These are phyloP conservation scores for Conus betulinus DNA, from an alignment of 1,140 invertebrate genomes.

Conservation along the genomic window DNA sequence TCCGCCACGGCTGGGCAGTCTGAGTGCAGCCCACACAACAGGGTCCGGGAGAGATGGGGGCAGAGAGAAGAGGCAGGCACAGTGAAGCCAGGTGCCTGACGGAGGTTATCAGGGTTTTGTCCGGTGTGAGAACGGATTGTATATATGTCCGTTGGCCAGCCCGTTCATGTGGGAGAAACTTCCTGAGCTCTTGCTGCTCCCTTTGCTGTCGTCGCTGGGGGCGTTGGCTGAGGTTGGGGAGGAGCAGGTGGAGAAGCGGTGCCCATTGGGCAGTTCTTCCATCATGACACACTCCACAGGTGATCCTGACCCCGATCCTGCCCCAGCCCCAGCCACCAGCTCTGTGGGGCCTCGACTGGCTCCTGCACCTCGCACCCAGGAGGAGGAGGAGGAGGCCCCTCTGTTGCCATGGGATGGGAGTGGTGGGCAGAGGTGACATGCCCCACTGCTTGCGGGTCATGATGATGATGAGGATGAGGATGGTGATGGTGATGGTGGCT, in stretches of 20 bases:
- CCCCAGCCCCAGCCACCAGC: constrained; percentile 36
- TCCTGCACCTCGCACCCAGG: constrained; percentile 11
- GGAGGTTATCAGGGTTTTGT: constrained; percentile 61
- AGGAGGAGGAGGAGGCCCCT: constrained; percentile 38
- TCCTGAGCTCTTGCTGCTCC: constrained; percentile 76
- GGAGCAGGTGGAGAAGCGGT: constrained; percentile 58
- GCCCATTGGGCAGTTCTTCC: constrained; percentile 50
- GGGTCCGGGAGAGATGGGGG: neutral
- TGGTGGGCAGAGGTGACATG: constrained; percentile 41
- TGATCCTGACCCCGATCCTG: constrained; percentile 38
- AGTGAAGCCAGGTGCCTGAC: neutral
- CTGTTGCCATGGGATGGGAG: constrained; percentile 37
- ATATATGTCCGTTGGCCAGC: constrained; percentile 74
- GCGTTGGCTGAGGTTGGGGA: constrained; percentile 64
- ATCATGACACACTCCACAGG: constrained; percentile 62
- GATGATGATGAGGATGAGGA: constrained; percentile 34
- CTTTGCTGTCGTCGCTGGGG: constrained; percentile 72
- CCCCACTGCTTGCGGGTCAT: constrained; percentile 24
- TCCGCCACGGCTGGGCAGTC: neutral
- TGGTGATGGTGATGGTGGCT: constrained; percentile 55
- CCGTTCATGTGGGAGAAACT: constrained; percentile 66
- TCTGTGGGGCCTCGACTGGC: constrained; percentile 32
- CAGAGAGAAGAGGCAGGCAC: neutral
- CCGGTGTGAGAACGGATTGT: constrained; percentile 48
- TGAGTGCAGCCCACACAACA: neutral